A percentile compares a stretch with the other conserved stretches of the same genome.
Evolutionary conservation across 2,797 vertebrate species (phyloP).

Genomic region (Trematomus bernacchii): DNA sequence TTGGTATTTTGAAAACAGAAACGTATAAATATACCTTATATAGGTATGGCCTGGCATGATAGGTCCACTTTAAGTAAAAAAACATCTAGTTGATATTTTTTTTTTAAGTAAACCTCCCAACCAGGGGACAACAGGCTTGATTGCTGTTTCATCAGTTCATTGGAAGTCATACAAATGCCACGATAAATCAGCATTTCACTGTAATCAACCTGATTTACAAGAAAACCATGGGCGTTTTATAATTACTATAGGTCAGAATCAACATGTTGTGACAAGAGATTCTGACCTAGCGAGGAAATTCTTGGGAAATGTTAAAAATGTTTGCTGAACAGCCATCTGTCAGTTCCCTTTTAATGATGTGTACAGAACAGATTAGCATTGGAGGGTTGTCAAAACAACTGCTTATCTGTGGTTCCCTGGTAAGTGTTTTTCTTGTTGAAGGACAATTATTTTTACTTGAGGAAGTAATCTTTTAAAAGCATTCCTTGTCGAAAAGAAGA

Average conservation of each 20-base stretch:
- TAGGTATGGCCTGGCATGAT: too few relatives aligned
- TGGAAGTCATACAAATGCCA: too few relatives aligned
- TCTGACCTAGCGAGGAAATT: not conserved
- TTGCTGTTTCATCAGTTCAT: not conserved
- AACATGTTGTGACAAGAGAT: not conserved
- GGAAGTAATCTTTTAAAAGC: slow-evolving; percentile 37
- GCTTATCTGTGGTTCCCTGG: slow-evolving; percentile 1
- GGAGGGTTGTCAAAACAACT: slow-evolving; percentile 9
- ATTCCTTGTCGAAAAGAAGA: slow-evolving; percentile 10
- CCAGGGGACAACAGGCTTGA: not conserved
- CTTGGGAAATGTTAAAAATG: not conserved
- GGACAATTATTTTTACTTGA: not conserved
- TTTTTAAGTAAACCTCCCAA: too few relatives aligned
- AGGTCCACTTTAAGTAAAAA: too few relatives aligned
- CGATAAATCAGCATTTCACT: too few relatives aligned
- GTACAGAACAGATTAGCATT: not conserved
- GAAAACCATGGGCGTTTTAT: not conserved
- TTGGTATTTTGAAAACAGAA: too few relatives aligned
- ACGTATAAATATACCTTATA: too few relatives aligned
- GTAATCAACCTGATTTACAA: not conserved
- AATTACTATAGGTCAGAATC: not conserved
- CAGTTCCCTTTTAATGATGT: not conserved
- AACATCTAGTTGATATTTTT: too few relatives aligned
- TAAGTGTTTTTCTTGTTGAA: slow-evolving; percentile 14
- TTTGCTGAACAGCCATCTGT: not conserved